A percentile compares a stretch with the other conserved stretches of the same genome.
phyloP scores from a whole-genome alignment of 92 coral and sea anemone genomes.

The Montipora capitata region DNA sequence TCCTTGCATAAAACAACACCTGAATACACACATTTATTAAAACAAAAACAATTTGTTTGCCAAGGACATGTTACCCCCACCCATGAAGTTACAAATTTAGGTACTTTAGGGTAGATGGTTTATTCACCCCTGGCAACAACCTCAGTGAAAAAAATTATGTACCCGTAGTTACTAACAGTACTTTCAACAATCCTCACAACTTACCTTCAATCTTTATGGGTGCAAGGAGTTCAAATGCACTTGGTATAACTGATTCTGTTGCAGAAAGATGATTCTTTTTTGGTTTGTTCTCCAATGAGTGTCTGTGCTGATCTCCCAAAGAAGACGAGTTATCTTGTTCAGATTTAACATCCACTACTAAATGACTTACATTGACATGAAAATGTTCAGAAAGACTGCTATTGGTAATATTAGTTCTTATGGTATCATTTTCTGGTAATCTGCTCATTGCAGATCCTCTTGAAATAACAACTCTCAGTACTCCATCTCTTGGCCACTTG shows the following conservation, averaged over 20 bases:
- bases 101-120: too few relatives aligned
- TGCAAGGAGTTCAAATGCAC: slow-evolving; percentile 78
- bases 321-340: slow-evolving; percentile 53
- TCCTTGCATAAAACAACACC: too few relatives aligned
- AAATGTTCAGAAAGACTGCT: slow-evolving; percentile 35
- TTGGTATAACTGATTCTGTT: slow-evolving; percentile 84
- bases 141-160: too few relatives aligned
- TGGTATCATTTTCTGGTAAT: slow-evolving; percentile 77
- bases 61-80: too few relatives aligned
- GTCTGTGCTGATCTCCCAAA: slow-evolving; percentile 45
- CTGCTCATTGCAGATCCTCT: slow-evolving; percentile 75
- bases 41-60: too few relatives aligned
- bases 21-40: too few relatives aligned
- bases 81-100: too few relatives aligned
- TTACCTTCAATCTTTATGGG: slow-evolving; percentile 71
- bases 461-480: slow-evolving; percentile 89
- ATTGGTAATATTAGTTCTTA: slow-evolving; percentile 53
- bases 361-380: slow-evolving; percentile 51
- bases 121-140: too few relatives aligned
- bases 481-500: slow-evolving; percentile 99
- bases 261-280: slow-evolving; percentile 83
- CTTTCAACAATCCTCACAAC: not conserved
- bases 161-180: not conserved
- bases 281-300: slow-evolving; percentile 78
- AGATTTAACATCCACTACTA: slow-evolving; percentile 19